phyloP scores from a whole-genome alignment of 2,113 vertebrate species.

The Ictalurus furcatus region DNA sequence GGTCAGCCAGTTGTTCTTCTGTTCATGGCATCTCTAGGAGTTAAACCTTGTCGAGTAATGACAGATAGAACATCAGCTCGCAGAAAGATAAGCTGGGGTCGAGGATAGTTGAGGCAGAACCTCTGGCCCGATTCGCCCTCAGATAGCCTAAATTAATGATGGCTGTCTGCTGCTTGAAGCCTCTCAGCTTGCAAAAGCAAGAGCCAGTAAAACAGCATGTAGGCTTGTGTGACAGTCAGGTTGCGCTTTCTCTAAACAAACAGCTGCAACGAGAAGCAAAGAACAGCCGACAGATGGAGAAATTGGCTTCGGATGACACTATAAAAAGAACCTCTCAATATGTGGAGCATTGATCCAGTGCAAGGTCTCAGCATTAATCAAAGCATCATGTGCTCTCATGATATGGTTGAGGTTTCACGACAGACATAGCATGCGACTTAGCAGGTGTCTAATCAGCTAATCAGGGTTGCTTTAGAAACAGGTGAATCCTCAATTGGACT shows the following conservation, averaged over 20 bases:
- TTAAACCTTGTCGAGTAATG: conserved; percentile 16
- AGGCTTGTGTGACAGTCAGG: conserved; percentile 23
- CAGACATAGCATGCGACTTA: background rate
- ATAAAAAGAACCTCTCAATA: conserved; percentile 11
- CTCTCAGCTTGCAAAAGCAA: conserved; percentile 37
- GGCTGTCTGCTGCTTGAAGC: conserved; percentile 39
- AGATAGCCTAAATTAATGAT: conserved; percentile 32
- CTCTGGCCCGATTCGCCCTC: conserved; percentile 26
- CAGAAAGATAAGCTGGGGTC: background rate
- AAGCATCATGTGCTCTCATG: conserved; percentile 18
- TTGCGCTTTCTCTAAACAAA: conserved; percentile 46
- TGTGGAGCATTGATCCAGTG: conserved; percentile 20
- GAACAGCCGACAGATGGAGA: conserved; percentile 43
- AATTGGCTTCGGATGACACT: conserved; percentile 20
- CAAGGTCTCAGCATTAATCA: conserved; percentile 15
- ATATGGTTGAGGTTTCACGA: background rate
- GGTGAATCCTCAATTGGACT: conserved; percentile 14
- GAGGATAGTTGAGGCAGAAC: conserved; percentile 21
- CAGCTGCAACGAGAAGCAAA: conserved; percentile 20
- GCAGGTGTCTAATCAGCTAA: conserved; percentile 18
- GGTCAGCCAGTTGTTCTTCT: background rate
- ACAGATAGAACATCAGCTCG: background rate
- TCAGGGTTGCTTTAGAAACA: background rate
- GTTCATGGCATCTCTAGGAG: background rate
- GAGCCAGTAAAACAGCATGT: conserved; percentile 15